A percentile compares a stretch with the other conserved stretches of the same genome.
phyloP scores from a whole-genome alignment of 2,113 vertebrate genomes.

The Coptodon rendalli region DNA sequence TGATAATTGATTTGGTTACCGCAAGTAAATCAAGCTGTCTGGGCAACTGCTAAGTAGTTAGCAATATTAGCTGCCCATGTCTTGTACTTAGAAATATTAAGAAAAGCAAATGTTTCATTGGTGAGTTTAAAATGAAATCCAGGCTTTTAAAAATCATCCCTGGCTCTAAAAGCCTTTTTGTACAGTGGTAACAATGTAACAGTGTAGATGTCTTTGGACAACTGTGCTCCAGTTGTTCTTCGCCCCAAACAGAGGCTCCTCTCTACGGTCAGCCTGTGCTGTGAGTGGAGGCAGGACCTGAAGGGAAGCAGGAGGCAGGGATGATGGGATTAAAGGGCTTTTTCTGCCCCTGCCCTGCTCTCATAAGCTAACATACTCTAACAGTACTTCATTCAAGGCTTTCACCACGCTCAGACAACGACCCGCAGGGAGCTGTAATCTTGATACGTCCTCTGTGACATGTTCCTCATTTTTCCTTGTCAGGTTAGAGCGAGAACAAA shows the following conservation, averaged over 20 bases:
- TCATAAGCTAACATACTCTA: conserved; percentile 6
- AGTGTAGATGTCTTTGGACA: conserved; percentile 21
- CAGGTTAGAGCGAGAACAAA: neutral
- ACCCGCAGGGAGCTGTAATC: neutral
- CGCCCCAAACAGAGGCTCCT: conserved; percentile 18
- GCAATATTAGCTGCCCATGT: neutral
- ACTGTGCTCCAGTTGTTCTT: conserved; percentile 41
- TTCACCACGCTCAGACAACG: neutral
- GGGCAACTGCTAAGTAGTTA: neutral
- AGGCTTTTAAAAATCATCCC: neutral
- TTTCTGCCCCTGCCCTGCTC: conserved; percentile 32
- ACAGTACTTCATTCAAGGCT: neutral
- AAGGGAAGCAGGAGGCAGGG: conserved; percentile 1
- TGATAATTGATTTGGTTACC: neutral
- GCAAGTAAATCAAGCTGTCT: neutral
- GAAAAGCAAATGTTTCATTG: neutral
- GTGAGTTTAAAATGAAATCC: neutral
- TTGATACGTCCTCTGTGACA: neutral
- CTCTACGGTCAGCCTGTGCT: conserved; percentile 14
- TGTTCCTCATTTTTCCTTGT: neutral
- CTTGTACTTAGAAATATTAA: neutral
- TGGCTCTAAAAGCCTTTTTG: neutral
- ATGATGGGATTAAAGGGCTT: conserved; percentile 39
- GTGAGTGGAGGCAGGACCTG: conserved; percentile 12
- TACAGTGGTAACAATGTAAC: neutral